Conservation (phyloP, 1,140 invertebrate species). For the Macrostomum lignano region DNA sequence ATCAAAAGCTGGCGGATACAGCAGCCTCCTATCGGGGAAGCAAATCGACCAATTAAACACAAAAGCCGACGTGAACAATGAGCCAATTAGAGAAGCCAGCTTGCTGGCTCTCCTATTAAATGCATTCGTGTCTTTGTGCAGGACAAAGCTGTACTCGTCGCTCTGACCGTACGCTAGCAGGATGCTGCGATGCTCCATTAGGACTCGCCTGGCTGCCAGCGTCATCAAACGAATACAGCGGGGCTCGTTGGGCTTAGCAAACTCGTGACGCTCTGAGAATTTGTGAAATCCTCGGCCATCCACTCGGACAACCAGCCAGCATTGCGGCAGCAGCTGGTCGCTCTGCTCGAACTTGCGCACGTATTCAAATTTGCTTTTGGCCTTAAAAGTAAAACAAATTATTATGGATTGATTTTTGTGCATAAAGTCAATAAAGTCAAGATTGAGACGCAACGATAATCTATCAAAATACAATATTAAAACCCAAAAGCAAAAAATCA, state of each 20-base stretch:
- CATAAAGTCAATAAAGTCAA: too few relatives aligned
- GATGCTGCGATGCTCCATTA: conserved; percentile 58
- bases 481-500: too few relatives aligned
- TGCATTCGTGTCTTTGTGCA: conserved; percentile 39
- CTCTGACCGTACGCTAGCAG: conserved; percentile 64
- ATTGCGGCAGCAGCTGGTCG: conserved; percentile 49
- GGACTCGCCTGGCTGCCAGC: conserved; percentile 44
- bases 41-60: conserved; percentile 54
- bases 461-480: too few relatives aligned
- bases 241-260: conserved; percentile 65
- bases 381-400: conserved; percentile 17
- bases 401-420: too few relatives aligned
- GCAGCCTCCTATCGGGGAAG: conserved; percentile 38
- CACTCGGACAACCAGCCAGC: conserved; percentile 62
- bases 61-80: conserved; percentile 58
- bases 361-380: conserved; percentile 45
- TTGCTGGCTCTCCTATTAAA: conserved; percentile 54
- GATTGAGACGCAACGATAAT: too few relatives aligned
- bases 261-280: conserved; percentile 41
- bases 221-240: conserved; percentile 58
- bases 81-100: conserved; percentile 51
- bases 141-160: conserved; percentile 83
- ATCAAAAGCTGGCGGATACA: conserved; percentile 68
- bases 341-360: conserved; percentile 51
- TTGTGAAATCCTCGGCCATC: conserved; percentile 76